These are phyloP conservation scores for Campopleginae sp. DNA, from an alignment of 2,888 invertebrate species.

Conservation along the genomic window DNA sequence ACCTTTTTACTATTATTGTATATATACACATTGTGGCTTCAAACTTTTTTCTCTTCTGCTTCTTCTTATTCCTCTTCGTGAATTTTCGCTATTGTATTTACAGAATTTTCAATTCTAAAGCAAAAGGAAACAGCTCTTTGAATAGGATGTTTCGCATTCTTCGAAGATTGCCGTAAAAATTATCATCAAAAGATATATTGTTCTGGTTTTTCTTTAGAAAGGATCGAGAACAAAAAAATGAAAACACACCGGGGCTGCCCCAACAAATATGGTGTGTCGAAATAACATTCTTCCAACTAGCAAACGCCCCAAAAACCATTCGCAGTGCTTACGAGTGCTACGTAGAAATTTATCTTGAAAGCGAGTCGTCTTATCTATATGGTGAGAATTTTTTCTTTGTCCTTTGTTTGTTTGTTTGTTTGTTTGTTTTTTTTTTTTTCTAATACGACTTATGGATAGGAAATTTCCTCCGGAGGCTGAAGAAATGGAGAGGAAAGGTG, in stretches of 20 bases:
- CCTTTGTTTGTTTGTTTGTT: conserved; percentile 8
- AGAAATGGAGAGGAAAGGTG: conserved; percentile 27
- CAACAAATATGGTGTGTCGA: conserved; percentile 15
- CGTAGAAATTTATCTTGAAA: conserved; percentile 1
- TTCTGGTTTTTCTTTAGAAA: not conserved
- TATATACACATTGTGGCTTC: conserved; percentile 36
- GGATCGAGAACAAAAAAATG: not conserved
- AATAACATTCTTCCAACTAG: conserved; percentile 5
- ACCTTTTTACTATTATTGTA: conserved; percentile 38
- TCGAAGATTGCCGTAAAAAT: conserved; percentile 29
- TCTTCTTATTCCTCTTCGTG: conserved; percentile 27
- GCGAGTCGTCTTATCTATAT: conserved; percentile 1
- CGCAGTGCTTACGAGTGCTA: not conserved
- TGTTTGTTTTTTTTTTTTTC: not conserved
- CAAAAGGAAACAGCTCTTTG: conserved; percentile 12
- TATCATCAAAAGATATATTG: conserved; percentile 31
- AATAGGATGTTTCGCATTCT: conserved; percentile 9
- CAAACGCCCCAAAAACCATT: not conserved
- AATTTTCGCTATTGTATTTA: conserved; percentile 29
- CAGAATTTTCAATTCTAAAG: conserved; percentile 18
- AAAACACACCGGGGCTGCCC: not conserved
- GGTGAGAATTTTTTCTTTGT: conserved; percentile 10
- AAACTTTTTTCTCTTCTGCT: conserved; percentile 26
- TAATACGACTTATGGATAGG: conserved; percentile 15
- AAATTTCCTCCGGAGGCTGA: conserved; percentile 28